Conservation (phyloP, 1,140 invertebrate species). For the Caenorhabditis brenneri region DNA sequence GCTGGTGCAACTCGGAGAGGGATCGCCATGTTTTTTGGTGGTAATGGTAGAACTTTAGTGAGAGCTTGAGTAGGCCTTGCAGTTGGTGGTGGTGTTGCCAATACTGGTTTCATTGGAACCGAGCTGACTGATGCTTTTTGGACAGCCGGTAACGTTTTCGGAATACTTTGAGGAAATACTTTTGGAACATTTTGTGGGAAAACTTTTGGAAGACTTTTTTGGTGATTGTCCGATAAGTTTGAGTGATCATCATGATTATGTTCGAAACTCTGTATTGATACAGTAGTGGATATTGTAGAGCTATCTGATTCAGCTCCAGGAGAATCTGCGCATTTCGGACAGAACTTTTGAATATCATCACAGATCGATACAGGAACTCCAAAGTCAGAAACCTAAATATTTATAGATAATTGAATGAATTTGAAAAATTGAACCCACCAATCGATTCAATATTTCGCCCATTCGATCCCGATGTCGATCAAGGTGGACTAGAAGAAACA, state of each 20-base stretch:
- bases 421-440: neutral
- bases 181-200: neutral
- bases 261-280: neutral
- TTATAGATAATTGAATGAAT: too few relatives aligned
- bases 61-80: neutral
- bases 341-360: constrained; percentile 3
- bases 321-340: neutral
- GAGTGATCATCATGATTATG: neutral
- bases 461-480: neutral
- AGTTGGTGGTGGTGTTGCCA: neutral
- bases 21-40: too few relatives aligned
- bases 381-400: neutral
- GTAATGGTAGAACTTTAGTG: neutral
- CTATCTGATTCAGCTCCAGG: neutral
- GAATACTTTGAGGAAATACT: neutral
- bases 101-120: neutral
- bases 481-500: neutral
- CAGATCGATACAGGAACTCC: neutral
- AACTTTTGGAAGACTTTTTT: neutral
- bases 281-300: neutral
- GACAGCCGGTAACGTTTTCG: neutral
- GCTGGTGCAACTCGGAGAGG: too few relatives aligned
- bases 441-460: neutral
- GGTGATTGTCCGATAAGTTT: too few relatives aligned
- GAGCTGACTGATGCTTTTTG: neutral